phyloP scores from a whole-genome alignment of 2,113 vertebrate species.

The Miniopterus natalensis region DNA sequence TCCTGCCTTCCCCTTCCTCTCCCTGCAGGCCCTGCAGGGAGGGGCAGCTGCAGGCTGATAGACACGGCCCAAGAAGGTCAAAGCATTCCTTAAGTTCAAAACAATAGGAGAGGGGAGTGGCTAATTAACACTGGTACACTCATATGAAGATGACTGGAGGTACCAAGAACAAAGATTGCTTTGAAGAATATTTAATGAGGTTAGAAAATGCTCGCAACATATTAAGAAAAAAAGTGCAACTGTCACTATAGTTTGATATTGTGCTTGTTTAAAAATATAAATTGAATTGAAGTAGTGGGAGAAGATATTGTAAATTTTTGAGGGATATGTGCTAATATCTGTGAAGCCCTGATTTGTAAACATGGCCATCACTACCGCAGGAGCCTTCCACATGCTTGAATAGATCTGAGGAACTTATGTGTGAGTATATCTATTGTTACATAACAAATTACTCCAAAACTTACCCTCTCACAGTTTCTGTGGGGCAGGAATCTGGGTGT shows the following conservation, averaged over 20 bases:
- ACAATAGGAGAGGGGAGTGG: not conserved
- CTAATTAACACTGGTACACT: not conserved
- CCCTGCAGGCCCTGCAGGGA: not conserved
- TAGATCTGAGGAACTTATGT: not conserved
- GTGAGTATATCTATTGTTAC: not conserved
- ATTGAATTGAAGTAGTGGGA: slow-evolving; percentile 27
- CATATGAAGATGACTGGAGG: not conserved
- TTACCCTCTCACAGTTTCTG: not conserved
- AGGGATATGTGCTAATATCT: not conserved
- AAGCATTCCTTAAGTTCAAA: not conserved
- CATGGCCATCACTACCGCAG: not conserved
- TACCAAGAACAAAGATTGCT: not conserved
- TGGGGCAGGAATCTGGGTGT: not conserved
- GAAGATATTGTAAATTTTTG: not conserved
- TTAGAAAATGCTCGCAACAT: not conserved
- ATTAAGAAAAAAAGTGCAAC: slow-evolving; percentile 25
- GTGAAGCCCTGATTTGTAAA: not conserved
- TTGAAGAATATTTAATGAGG: slow-evolving; percentile 47
- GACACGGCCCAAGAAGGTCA: not conserved
- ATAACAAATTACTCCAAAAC: not conserved
- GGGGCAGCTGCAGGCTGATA: fast-evolving
- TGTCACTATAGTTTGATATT: slow-evolving; percentile 25
- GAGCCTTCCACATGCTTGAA: not conserved
- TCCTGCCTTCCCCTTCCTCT: not conserved
- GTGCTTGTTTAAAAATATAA: slow-evolving; percentile 45